phyloP scores from a whole-genome alignment of 1,140 invertebrate species.

The Tetramorium parvispinum region DNA sequence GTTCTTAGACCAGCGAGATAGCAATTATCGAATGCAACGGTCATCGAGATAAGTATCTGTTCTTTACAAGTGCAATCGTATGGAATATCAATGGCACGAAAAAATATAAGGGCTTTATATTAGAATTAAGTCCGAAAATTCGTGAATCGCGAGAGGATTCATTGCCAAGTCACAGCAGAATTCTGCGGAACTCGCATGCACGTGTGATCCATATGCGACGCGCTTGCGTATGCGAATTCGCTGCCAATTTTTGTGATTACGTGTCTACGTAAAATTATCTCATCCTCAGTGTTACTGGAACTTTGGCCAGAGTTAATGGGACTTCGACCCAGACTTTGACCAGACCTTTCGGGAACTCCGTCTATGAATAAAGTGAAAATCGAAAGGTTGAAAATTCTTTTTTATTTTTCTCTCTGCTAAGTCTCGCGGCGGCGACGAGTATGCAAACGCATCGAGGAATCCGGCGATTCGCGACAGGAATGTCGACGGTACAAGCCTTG shows the following conservation, averaged over 20 bases:
- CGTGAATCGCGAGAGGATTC: neutral
- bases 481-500: neutral
- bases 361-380: conserved; percentile 9
- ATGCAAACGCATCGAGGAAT: conserved; percentile 5
- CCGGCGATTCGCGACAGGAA: neutral
- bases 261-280: conserved; percentile 21
- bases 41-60: neutral
- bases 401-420: neutral
- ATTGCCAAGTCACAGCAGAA: conserved; percentile 26
- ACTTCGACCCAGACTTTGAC: conserved; percentile 17
- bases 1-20: neutral
- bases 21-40: neutral
- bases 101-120: neutral
- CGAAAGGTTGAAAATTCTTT: neutral
- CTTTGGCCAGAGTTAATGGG: conserved; percentile 1
- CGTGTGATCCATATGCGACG: neutral
- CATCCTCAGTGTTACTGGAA: neutral
- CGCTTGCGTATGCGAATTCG: neutral
- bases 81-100: neutral
- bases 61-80: neutral
- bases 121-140: neutral
- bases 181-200: neutral
- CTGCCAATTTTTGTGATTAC: conserved; percentile 31
- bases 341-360: neutral
- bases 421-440: neutral